Base-by-base conservation (phyloP, 1,140 invertebrate genomes). In the Lepidostoma basale region DNA sequence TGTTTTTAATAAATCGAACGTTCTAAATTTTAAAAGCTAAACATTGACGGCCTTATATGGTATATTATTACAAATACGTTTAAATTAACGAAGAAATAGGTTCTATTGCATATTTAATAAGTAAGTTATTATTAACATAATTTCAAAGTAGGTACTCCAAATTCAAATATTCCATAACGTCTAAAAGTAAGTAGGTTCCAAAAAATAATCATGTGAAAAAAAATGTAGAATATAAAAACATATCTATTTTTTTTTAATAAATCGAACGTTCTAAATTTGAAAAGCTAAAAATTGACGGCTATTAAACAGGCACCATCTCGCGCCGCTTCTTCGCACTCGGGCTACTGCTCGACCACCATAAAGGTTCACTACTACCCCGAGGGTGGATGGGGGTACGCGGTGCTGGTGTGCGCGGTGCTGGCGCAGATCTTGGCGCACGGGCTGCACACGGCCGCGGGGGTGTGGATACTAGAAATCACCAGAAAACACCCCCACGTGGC, bases 321-420 rank as follows among this genome's bases (percentile, higher is more conserved):
- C 52, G 49, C 64, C 16, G 52, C 52, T n/a, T 60, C 60, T 3
- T 54, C 47, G 23, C 70, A 68, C 58, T 68, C 70, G 1, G 60
- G 52, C n/a, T 56, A 65, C 20, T 68, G 70, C 64, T 33, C 33
- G n/a, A 62, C 56, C 16, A 89, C 88, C 1, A 78, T 90, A 3
- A 87, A 85, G 62, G 86, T 89, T 73, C 88, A 92, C 70, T 90
- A 90, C 74, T 92, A 91, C 70, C 89, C 89, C 0, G 90, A 92
- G 74, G 89, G 89, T 14, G 88, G 88, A 0, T 92, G 90, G 90
- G 89, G 90, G 8, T 92, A 89, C 88, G 80, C 90, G 8, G 84
- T 91, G 18, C 76, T 88, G 0, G 75, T 84, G 1, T 85, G 85
- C 25, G 86, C 84, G n/a, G 76, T 89, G 3, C 65, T 86, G 2